Base-by-base conservation (phyloP, 2,888 invertebrate genomes). In the Polia nebulosa region DNA sequence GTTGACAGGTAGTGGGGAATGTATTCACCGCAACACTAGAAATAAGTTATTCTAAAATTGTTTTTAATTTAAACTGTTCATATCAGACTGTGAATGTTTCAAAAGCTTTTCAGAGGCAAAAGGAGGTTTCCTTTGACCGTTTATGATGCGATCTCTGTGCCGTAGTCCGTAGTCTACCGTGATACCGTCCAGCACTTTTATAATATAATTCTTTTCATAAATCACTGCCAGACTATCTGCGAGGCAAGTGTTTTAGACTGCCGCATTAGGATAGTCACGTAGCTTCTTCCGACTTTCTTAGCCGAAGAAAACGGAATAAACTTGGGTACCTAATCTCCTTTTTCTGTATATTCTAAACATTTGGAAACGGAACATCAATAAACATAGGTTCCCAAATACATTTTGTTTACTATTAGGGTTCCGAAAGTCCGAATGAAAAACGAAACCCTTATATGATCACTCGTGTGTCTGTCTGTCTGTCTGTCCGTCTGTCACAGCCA, bases 131-230 rank as follows among this genome's bases (percentile, higher is more conserved):
- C 13, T 22, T 22, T 20, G 1, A 45, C 13, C 22, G 7, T 44
- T 68, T 36, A 29, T 8, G 27, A 36, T 47, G 69, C 45, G n/a
- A 36, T 45, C n/a, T 47, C 20, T 27, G 4, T 47, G 32, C 20
- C n/a, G 27, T 15, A 17, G 13, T 13, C 11, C 17, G 25, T 8
- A 4, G 45, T 47, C n/a, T n/a, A n/a, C n/a, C n/a, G n/a, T n/a
- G n/a, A n/a, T n/a, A n/a, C n/a, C n/a, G n/a, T n/a, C 17, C 29
- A 47, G n/a, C 20, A 29, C 22, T 36, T 44, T 56, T 9, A 36
- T 32, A 29, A 45, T 25, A 57, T 32, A 32, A 57, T 58, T 70
- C 25, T 47, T 59, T 59, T 32, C 71, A 49, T 71, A 49, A 71
- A 59, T 39, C 59, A 70, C 25, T 39, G 25, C 20, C 70, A 17